These are phyloP conservation scores for Garra rufa DNA, from an alignment of 2,113 vertebrate species.

Conservation along the genomic window DNA sequence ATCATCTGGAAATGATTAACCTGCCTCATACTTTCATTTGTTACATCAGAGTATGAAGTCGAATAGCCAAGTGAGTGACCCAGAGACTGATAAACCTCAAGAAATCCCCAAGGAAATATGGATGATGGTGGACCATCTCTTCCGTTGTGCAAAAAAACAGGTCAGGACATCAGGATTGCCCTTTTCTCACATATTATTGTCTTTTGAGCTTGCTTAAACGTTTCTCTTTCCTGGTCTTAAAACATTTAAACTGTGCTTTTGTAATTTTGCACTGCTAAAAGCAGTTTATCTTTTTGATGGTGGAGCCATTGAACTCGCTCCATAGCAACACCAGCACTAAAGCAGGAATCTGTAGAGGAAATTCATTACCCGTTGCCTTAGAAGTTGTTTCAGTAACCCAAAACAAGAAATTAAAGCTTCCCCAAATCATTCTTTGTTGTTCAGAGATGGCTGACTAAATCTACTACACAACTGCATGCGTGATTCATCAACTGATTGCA, in stretches of 20 bases:
- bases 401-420: background rate
- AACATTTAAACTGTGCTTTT: background rate
- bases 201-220: background rate
- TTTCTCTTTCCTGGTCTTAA: background rate
- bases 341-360: conserved; percentile 31
- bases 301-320: background rate
- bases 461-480: background rate
- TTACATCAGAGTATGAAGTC: conserved; percentile 73
- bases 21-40: conserved; percentile 8
- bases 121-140: conserved; percentile 96
- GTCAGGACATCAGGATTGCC: conserved; percentile 67
- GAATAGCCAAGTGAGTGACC: conserved; percentile 53
- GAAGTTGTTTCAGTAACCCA: background rate
- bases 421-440: background rate
- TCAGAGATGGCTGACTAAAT: background rate
- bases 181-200: conserved; percentile 7
- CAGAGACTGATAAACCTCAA: conserved; percentile 78
- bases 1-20: background rate
- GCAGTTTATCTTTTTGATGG: conserved; percentile 14
- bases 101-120: conserved; percentile 95
- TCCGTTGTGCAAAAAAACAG: conserved; percentile 87
- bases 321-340: conserved; percentile 11
- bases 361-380: background rate
- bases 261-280: background rate
- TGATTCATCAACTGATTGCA: background rate